Conservation (phyloP, 1,140 invertebrate genomes). For the Himalopsyche phryganea region DNA sequence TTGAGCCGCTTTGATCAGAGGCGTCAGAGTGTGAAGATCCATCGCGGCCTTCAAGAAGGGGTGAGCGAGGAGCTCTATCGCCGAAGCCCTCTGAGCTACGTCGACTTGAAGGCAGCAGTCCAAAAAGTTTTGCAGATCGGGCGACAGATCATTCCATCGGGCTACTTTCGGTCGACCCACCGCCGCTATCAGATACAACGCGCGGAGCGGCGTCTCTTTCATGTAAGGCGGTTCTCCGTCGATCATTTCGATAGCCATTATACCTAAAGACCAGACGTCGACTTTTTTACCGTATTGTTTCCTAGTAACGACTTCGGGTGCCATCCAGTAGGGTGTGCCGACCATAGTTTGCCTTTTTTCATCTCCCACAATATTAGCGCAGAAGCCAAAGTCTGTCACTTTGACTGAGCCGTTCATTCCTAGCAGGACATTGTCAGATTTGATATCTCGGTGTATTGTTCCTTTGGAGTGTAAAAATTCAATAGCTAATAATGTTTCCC, state of each 20-base stretch:
- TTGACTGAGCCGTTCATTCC: constrained; percentile 96
- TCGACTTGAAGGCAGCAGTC: constrained; percentile 91
- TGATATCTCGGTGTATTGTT: constrained; percentile 92
- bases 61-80: constrained; percentile 82
- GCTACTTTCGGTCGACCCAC: constrained; percentile 91
- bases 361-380: constrained; percentile 84
- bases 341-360: constrained; percentile 97
- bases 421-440: constrained; percentile 93
- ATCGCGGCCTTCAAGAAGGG: constrained; percentile 84
- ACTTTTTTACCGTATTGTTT: constrained; percentile 88
- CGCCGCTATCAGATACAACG: constrained; percentile 93
- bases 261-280: constrained; percentile 94
- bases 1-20: constrained; percentile 88
- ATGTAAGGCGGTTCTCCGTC: constrained; percentile 96
- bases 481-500: constrained; percentile 89
- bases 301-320: constrained; percentile 84
- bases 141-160: constrained; percentile 76
- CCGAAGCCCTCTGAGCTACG: constrained; percentile 80
- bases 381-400: constrained; percentile 98
- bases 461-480: constrained; percentile 87
- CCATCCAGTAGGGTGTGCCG: constrained; percentile 86
- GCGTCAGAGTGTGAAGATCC: constrained; percentile 78
- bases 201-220: constrained; percentile 90
- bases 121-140: constrained; percentile 77
- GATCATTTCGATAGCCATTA: constrained; percentile 99